Base-by-base conservation (phyloP, 1,140 invertebrate species). In the Nasonia longicornis region DNA sequence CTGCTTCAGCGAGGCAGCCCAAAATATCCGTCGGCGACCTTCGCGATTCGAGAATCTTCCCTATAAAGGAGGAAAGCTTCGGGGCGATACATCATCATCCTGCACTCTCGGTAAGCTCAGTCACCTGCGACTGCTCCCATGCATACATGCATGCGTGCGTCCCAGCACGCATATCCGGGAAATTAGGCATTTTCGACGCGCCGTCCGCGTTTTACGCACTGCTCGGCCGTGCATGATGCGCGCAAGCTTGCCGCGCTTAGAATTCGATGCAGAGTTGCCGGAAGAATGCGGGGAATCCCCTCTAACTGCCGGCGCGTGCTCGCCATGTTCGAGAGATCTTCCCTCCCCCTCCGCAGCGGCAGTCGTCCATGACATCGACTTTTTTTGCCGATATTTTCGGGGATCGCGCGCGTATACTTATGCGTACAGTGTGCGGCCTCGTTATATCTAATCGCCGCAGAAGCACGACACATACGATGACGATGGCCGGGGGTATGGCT, bases 231-330 rank as follows among this genome's bases (percentile, higher is more conserved):
- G 26, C 63, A 66, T 66, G 66, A 66, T 66, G 66, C 22, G 66
- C 22, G 35, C 29, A 35, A 35, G 31, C 26, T 35, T 67, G 42
- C 48, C 1, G 2, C 48, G 71, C 71, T 73, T 29, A 52, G 45
- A 16, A 75, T 75, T 75, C 29, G 77, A 58, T 31, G 42, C 66
- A 45, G 42, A 78, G 38, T 58, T 38, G 14, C 22, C 77, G 77
- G 66, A 78, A 70, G 77, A 70, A 78, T 78, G 77, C 45, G 42
- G 42, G 16, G 67, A 35, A 70, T 58, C 67, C 77, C 67, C 67
- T 38, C 66, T 78, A 78, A 78, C 77, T 78, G 45, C 66, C 12
- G 77, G 63, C 77, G 58, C 77, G 77, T 78, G 66, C 29, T 70
- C 26, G 14, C 67, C 67, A 70, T 78, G 67, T 29, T 48, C 45